Conservation (phyloP, 2,113 vertebrate genomes). For the Actinemys pallida region DNA sequence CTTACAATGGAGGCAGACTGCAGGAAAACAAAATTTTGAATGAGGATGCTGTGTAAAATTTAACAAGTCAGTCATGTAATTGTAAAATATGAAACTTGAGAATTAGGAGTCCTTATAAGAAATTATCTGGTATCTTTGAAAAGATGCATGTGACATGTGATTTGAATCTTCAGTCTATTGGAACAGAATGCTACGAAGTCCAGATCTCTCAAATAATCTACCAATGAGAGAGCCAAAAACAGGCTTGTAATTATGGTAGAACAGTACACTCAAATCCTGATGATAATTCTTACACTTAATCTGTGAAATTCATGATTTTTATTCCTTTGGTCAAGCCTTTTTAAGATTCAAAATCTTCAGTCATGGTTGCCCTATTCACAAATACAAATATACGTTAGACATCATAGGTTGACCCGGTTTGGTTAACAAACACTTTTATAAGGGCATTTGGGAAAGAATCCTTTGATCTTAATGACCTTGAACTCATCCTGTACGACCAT, state of each 20-base stretch:
- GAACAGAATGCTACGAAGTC: not conserved
- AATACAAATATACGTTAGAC: not conserved
- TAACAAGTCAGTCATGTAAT: not conserved
- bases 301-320: fast-evolving
- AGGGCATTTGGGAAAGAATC: not conserved
- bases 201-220: fast-evolving
- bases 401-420: not conserved
- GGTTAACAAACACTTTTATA: not conserved
- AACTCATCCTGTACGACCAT: fast-evolving
- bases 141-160: not conserved
- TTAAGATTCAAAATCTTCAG: not conserved
- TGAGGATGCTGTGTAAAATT: not conserved
- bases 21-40: not conserved
- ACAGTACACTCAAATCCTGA: not conserved
- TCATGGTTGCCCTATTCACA: not conserved
- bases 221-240: fast-evolving
- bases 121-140: not conserved
- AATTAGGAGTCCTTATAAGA: not conserved
- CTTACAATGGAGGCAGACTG: not conserved
- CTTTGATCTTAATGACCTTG: not conserved
- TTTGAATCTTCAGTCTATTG: fast-evolving
- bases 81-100: not conserved
- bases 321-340: not conserved
- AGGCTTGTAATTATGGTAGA: not conserved
- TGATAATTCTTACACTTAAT: not conserved